phyloP scores from a whole-genome alignment of 35 echinoderm and acorn worm species.

The Acanthaster planci region DNA sequence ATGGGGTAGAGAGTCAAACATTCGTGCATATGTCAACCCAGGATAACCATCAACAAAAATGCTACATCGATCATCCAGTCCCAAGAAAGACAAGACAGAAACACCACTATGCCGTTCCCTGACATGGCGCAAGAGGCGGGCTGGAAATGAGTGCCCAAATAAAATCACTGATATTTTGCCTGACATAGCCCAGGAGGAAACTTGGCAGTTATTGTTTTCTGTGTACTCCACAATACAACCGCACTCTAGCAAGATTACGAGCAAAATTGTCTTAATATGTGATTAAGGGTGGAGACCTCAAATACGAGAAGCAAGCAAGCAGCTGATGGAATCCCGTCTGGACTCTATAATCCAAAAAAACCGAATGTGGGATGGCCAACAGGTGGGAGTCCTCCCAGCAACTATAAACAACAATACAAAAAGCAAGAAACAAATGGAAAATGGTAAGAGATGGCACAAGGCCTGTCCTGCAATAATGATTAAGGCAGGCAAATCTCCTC shows the following conservation, averaged over 20 bases:
- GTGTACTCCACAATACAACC: not conserved
- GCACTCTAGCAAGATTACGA: not conserved
- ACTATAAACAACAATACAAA: too few species aligned
- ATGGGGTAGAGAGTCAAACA: not conserved
- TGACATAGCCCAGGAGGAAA: not conserved
- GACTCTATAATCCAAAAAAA: too few species aligned
- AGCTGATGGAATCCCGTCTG: not conserved
- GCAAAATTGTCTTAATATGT: not conserved
- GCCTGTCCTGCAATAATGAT: too few species aligned
- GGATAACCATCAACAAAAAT: not conserved
- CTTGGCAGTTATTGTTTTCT: not conserved
- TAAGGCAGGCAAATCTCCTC: too few species aligned
- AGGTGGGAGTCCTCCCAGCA: too few species aligned
- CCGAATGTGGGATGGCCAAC: too few species aligned
- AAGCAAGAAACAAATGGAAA: too few species aligned
- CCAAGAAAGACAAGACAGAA: not conserved
- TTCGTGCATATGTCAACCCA: not conserved
- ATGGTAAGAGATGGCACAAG: too few species aligned
- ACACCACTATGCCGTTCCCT: not conserved
- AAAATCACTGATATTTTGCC: not conserved
- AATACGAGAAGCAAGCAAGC: not conserved
- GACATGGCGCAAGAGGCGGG: not conserved
- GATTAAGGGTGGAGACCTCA: not conserved
- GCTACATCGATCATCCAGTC: not conserved
- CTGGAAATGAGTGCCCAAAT: not conserved